A percentile compares a stretch with the other conserved stretches of the same genome.
Conservation (phyloP, 2,113 vertebrate genomes). For the Athene cunicularia region DNA sequence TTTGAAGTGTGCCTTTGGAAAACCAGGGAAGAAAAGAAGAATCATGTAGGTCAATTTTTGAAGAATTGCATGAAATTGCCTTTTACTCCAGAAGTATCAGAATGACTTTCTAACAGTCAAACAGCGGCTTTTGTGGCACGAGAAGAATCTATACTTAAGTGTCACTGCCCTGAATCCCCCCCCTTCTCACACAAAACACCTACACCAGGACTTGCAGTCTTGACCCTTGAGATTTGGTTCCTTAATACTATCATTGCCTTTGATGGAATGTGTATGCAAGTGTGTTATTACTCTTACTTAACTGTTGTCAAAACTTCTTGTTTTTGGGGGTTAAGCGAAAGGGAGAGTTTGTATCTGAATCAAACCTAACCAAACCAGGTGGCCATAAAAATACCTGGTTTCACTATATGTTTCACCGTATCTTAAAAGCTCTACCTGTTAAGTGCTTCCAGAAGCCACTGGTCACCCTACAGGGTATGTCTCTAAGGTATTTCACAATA, state of each 20-base stretch:
- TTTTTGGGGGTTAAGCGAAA: background rate
- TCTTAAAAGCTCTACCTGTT: background rate
- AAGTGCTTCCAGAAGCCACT: background rate
- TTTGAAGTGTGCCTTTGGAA: background rate
- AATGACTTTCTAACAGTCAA: background rate
- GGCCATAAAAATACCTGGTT: background rate
- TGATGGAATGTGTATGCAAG: background rate
- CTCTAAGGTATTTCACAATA: background rate
- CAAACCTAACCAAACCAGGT: background rate
- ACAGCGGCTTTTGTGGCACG: background rate
- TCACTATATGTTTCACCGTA: background rate
- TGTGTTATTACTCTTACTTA: background rate
- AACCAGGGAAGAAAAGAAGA: background rate
- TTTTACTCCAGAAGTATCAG: background rate
- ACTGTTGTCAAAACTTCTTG: background rate
- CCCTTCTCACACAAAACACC: background rate
- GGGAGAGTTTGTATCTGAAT: background rate
- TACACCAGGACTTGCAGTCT: background rate
- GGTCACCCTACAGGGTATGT: background rate
- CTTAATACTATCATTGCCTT: background rate
- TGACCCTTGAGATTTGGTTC: accelerated
- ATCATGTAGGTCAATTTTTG: background rate
- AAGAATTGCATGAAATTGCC: background rate
- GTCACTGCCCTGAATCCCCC: background rate
- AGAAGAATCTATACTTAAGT: background rate